These are phyloP conservation scores for Galago senegalensis DNA, from an alignment of 2,797 vertebrate species.

Conservation along the genomic window DNA sequence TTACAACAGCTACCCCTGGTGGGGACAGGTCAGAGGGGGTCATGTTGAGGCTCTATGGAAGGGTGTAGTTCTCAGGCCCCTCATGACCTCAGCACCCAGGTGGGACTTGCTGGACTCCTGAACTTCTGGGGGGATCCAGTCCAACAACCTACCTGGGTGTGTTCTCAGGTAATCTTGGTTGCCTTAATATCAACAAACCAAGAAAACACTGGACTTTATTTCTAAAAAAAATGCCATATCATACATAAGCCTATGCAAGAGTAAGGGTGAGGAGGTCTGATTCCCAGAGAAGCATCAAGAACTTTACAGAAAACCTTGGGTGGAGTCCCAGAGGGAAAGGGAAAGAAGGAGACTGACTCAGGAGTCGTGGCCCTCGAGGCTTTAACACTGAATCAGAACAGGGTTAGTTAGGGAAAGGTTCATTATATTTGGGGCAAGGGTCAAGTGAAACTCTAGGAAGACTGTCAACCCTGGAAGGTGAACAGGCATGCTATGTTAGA, in stretches of 20 bases:
- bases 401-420: not conserved
- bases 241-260: not conserved
- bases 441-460: slow-evolving; percentile 34
- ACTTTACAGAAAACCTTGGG: not conserved
- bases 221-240: not conserved
- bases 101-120: slow-evolving; percentile 18
- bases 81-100: not conserved
- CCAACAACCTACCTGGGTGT: not conserved
- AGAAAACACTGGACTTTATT: slow-evolving; percentile 29
- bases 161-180: slow-evolving; percentile 9
- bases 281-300: not conserved
- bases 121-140: not conserved
- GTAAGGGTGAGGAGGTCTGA: not conserved
- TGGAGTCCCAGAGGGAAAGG: not conserved
- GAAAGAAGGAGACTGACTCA: not conserved
- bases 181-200: not conserved
- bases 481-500: not conserved
- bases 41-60: slow-evolving; percentile 41
- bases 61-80: not conserved
- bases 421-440: not conserved
- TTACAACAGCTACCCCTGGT: slow-evolving; percentile 52
- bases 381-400: not conserved
- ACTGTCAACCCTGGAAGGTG: not conserved
- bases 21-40: not conserved
- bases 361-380: not conserved